Evolutionary conservation across 2,888 invertebrate genomes (phyloP).

Genomic region (Philopedon plagiatum): DNA sequence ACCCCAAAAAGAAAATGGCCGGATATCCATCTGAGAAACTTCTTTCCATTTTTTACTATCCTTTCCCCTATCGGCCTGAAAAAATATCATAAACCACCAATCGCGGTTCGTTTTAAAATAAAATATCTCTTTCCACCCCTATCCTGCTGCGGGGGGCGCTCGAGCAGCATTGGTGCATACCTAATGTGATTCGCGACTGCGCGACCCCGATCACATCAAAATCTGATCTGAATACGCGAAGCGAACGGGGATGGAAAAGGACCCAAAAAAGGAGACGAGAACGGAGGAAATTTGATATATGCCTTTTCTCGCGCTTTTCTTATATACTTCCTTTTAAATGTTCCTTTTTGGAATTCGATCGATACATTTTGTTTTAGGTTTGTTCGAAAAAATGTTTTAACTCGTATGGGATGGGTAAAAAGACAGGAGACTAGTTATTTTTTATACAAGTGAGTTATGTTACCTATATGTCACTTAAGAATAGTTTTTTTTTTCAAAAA

Average conservation of each 20-base stretch:
- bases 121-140: slow-evolving; percentile 64
- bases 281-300: slow-evolving; percentile 49
- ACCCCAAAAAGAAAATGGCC: slow-evolving; percentile 37
- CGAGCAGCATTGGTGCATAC: slow-evolving; percentile 68
- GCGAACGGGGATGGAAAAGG: slow-evolving; percentile 14
- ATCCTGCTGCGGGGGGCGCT: slow-evolving; percentile 59
- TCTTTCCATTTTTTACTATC: slow-evolving; percentile 35
- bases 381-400: not conserved
- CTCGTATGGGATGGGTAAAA: not conserved
- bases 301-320: slow-evolving; percentile 46
- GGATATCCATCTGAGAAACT: slow-evolving; percentile 8
- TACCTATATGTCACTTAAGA: too few relatives aligned
- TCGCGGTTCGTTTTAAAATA: slow-evolving; percentile 67
- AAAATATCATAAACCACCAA: slow-evolving; percentile 63
- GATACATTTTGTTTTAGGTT: slow-evolving; percentile 4
- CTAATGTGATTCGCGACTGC: slow-evolving; percentile 69
- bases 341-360: not conserved
- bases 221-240: slow-evolving; percentile 51
- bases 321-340: slow-evolving; percentile 40
- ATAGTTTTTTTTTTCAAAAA: too few relatives aligned
- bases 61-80: slow-evolving; percentile 27
- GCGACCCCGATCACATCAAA: slow-evolving; percentile 62
- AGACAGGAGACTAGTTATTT: too few relatives aligned
- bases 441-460: too few relatives aligned
- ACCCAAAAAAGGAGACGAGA: not conserved